Conservation (phyloP, 2,797 vertebrate genomes). For the Karalla daura region DNA sequence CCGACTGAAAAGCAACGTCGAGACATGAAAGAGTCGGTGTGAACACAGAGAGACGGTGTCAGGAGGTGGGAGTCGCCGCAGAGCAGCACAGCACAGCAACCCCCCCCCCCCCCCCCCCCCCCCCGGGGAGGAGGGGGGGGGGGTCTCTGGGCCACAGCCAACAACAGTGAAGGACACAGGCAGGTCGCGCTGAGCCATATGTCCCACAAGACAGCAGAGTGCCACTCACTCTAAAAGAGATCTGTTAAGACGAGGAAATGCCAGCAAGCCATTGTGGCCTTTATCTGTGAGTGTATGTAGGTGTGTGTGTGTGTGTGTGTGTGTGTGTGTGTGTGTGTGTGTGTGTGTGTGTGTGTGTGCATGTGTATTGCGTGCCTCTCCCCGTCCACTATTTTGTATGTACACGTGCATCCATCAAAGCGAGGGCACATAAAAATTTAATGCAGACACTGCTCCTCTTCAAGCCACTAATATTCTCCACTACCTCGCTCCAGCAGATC, state of each 20-base stretch:
- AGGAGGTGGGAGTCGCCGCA: slow-evolving; percentile 50
- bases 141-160: slow-evolving; percentile 61
- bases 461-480: slow-evolving; percentile 9
- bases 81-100: slow-evolving; percentile 41
- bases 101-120: too few relatives aligned
- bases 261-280: too few relatives aligned
- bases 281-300: too few relatives aligned
- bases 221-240: slow-evolving; percentile 41
- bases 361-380: background rate
- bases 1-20: slow-evolving; percentile 24
- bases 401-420: slow-evolving; percentile 41
- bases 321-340: slow-evolving; percentile 6
- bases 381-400: slow-evolving; percentile 3
- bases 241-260: slow-evolving; percentile 32
- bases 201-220: slow-evolving; percentile 56
- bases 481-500: slow-evolving; percentile 11
- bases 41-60: slow-evolving; percentile 54
- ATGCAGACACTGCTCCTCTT: slow-evolving; percentile 39
- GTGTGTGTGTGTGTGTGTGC: background rate
- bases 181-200: slow-evolving; percentile 64
- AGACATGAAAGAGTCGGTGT: slow-evolving; percentile 46
- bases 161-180: slow-evolving; percentile 63
- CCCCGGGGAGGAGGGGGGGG: too few relatives aligned
- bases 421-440: slow-evolving; percentile 25
- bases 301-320: background rate